Percentiles rank a stretch among this genome's conserved stretches.
Conservation (phyloP, 2,113 vertebrate species). For the Athene cunicularia region DNA sequence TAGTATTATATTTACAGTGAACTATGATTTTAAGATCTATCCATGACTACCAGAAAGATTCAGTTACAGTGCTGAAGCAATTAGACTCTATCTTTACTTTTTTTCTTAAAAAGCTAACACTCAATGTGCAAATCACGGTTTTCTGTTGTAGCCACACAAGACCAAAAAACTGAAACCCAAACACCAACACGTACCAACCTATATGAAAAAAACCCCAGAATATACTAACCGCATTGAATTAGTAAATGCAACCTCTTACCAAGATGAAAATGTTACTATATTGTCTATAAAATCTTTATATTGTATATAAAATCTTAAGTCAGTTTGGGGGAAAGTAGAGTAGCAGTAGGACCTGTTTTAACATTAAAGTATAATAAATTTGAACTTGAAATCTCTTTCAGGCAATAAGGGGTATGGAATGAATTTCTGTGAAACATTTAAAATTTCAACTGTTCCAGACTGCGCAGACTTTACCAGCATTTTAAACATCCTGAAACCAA, state of each 20-base stretch:
- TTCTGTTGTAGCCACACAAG: not conserved
- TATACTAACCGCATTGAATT: not conserved
- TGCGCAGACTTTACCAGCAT: not conserved
- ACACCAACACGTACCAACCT: not conserved
- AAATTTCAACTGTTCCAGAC: not conserved
- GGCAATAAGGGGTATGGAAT: not conserved
- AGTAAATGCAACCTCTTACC: not conserved
- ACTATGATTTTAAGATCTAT: not conserved
- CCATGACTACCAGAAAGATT: not conserved
- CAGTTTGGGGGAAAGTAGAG: not conserved
- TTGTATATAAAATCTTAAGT: not conserved
- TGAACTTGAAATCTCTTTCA: not conserved
- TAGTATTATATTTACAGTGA: not conserved
- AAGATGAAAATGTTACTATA: not conserved
- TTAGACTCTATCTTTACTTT: not conserved
- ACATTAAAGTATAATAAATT: not conserved
- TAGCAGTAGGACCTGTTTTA: not conserved
- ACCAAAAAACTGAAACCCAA: not conserved
- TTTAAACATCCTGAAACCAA: slow-evolving; percentile 8
- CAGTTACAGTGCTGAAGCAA: not conserved
- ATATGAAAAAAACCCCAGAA: fast-evolving
- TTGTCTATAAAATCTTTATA: not conserved
- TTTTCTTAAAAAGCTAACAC: not conserved
- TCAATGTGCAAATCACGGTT: not conserved
- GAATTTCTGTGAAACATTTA: not conserved